These are phyloP conservation scores for Thunnus maccoyii DNA, from an alignment of 2,113 vertebrate genomes.

Conservation along the genomic window DNA sequence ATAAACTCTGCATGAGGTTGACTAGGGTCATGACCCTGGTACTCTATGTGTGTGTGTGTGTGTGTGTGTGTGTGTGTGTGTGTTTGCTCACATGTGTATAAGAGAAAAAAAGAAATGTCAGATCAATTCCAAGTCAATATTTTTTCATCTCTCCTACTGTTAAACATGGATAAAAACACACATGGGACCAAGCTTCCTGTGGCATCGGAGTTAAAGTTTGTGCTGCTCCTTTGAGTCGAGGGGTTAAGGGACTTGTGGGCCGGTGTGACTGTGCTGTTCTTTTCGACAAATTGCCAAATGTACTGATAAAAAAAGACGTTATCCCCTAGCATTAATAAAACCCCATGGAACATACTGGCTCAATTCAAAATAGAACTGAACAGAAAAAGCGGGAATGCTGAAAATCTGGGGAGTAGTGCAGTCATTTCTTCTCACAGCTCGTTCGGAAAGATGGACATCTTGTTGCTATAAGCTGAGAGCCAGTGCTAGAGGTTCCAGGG, in stretches of 20 bases:
- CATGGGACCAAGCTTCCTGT: slow-evolving; percentile 23
- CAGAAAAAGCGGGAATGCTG: slow-evolving; percentile 26
- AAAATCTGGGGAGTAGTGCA: slow-evolving; percentile 10
- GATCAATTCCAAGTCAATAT: slow-evolving; percentile 19
- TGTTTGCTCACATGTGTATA: slow-evolving; percentile 13
- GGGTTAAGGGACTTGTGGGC: slow-evolving; percentile 19
- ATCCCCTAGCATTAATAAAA: slow-evolving; percentile 13
- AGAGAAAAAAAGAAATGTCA: neutral
- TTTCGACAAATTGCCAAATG: slow-evolving; percentile 20
- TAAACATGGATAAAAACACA: slow-evolving; percentile 23
- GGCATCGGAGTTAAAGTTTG: slow-evolving; percentile 21
- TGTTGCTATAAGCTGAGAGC: slow-evolving; percentile 27
- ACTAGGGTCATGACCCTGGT: slow-evolving; percentile 44
- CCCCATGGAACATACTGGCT: slow-evolving; percentile 50
- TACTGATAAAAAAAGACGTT: slow-evolving; percentile 5
- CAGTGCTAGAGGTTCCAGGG: neutral
- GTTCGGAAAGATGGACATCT: slow-evolving; percentile 26
- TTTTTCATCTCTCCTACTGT: slow-evolving; percentile 41
- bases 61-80: slow-evolving; percentile 23
- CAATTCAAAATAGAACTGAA: slow-evolving; percentile 39
- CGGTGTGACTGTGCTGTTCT: slow-evolving; percentile 1
- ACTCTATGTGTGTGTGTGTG: slow-evolving; percentile 16
- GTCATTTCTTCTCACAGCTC: slow-evolving; percentile 38
- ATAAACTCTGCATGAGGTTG: slow-evolving; percentile 65
- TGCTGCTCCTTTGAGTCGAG: slow-evolving; percentile 13